These are phyloP conservation scores for Atherinomorus stipes DNA, from an alignment of 2,113 vertebrate genomes.

Conservation along the genomic window DNA sequence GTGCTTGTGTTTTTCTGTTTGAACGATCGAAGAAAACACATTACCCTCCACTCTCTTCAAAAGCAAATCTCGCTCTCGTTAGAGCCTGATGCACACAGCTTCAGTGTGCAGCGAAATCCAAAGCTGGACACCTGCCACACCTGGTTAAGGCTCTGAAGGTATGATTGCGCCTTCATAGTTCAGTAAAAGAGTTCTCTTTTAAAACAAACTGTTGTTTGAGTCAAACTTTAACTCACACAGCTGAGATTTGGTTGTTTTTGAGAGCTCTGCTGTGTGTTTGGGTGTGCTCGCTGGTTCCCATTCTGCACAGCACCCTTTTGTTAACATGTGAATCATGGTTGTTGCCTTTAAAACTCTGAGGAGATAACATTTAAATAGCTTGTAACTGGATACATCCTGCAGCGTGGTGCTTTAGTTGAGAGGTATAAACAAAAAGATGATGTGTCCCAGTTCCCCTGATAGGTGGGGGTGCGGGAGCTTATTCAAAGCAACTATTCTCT, in stretches of 20 bases:
- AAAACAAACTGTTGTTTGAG: not conserved
- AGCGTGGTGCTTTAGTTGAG: slow-evolving; percentile 55
- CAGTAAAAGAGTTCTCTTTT: slow-evolving; percentile 2
- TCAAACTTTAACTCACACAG: slow-evolving; percentile 11
- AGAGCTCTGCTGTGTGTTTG: not conserved
- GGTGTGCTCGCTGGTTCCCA: not conserved
- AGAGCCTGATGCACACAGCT: not conserved
- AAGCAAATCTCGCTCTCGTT: not conserved
- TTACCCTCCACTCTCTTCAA: not conserved
- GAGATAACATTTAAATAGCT: slow-evolving; percentile 48
- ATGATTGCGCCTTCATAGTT: slow-evolving; percentile 4
- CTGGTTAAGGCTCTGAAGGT: not conserved
- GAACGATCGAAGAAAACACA: not conserved
- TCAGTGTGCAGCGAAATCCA: slow-evolving; percentile 1
- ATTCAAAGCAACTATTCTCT: slow-evolving; percentile 44
- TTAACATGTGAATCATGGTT: slow-evolving; percentile 14
- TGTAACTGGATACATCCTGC: slow-evolving; percentile 39
- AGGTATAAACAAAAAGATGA: slow-evolving; percentile 56
- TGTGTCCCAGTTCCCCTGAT: slow-evolving; percentile 57
- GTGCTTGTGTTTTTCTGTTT: not conserved
- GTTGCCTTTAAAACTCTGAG: slow-evolving; percentile 32
- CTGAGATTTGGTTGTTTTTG: not conserved
- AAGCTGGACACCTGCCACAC: slow-evolving; percentile 16
- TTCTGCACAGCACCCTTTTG: slow-evolving; percentile 1
- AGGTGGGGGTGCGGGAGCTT: slow-evolving; percentile 52